phyloP scores from a whole-genome alignment of 2,888 invertebrate species.

The Diploptera punctata region DNA sequence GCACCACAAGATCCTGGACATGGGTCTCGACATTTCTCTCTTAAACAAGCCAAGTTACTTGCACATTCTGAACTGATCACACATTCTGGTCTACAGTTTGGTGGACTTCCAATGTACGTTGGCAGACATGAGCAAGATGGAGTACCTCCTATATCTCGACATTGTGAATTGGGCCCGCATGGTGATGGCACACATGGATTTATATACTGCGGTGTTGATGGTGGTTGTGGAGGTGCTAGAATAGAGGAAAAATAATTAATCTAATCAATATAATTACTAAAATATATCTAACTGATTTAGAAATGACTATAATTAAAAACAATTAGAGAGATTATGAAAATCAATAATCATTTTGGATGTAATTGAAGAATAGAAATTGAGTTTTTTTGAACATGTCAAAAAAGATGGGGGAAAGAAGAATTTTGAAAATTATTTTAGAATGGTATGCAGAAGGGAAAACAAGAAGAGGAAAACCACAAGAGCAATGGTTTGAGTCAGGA shows the following conservation, averaged over 20 bases:
- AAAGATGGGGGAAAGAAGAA: too few species aligned
- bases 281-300: slow-evolving; percentile 41
- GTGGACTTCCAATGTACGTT: slow-evolving; percentile 48
- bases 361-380: too few species aligned
- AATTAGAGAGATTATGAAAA: slow-evolving; percentile 48
- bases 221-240: slow-evolving; percentile 39
- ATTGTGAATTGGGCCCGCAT: slow-evolving; percentile 65
- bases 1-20: slow-evolving; percentile 50
- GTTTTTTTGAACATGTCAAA: too few species aligned
- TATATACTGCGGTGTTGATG: slow-evolving; percentile 2
- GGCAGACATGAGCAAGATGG: slow-evolving; percentile 51
- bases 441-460: too few species aligned
- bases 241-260: too few species aligned
- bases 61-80: slow-evolving; percentile 48
- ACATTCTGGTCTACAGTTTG: slow-evolving; percentile 47
- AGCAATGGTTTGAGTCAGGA: too few species aligned
- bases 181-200: slow-evolving; percentile 53
- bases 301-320: too few species aligned
- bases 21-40: slow-evolving; percentile 50
- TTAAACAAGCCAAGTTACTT: slow-evolving; percentile 49
- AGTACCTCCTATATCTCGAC: slow-evolving; percentile 70
- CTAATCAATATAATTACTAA: too few species aligned
- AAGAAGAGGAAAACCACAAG: too few species aligned
- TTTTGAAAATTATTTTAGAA: too few species aligned
- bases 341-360: too few species aligned